Evolutionary conservation across 2,113 vertebrate species (phyloP).

Genomic region (Catharus bicknelli): DNA sequence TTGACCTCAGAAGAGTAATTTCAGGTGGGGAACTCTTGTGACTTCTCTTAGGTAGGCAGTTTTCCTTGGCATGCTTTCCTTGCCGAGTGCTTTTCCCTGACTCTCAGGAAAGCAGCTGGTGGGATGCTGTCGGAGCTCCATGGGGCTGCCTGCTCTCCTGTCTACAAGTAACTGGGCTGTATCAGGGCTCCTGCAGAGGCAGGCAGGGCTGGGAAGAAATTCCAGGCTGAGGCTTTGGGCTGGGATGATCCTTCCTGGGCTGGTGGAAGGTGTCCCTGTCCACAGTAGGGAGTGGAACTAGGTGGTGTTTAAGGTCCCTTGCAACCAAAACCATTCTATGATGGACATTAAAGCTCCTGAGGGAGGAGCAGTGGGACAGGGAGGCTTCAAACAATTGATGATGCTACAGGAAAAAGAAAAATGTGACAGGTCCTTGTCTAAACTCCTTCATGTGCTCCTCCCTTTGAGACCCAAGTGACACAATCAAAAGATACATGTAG

Average conservation of each 20-base stretch:
- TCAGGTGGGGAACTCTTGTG: not conserved
- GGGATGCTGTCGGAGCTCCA: not conserved
- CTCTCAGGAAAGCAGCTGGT: not conserved
- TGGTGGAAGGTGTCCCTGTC: not conserved
- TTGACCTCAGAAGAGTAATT: not conserved
- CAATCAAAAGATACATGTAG: rapidly evolving
- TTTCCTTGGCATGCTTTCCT: not conserved
- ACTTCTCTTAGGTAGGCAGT: not conserved
- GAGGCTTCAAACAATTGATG: not conserved
- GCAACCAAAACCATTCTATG: rapidly evolving
- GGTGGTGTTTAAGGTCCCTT: not conserved
- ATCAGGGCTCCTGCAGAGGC: not conserved
- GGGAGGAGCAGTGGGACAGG: not conserved
- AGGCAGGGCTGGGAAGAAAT: not conserved
- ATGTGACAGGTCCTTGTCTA: not conserved
- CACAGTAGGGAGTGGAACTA: not conserved
- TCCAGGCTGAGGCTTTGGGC: not conserved
- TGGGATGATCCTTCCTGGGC: not conserved
- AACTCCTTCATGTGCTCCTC: not conserved
- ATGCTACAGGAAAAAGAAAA: not conserved
- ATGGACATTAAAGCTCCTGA: not conserved
- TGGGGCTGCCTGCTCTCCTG: not conserved
- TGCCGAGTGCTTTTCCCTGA: not conserved
- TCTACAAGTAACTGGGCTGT: rapidly evolving
- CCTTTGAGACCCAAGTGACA: not conserved